Evolutionary conservation across 2,888 invertebrate genomes (phyloP).

Genomic region (Agrotis ipsilon): DNA sequence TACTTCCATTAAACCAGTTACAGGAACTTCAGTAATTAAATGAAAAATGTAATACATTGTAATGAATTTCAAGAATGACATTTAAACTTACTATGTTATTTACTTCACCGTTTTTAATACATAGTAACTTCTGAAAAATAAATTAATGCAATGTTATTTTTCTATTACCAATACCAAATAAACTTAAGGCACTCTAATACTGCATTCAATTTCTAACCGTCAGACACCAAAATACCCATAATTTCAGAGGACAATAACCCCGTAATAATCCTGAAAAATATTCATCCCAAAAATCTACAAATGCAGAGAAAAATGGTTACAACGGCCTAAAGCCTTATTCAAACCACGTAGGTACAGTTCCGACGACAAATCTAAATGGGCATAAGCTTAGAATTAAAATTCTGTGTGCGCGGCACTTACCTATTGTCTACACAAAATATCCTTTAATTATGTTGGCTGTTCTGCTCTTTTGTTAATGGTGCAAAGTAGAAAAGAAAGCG

Average conservation of each 20-base stretch:
- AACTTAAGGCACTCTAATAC: not conserved
- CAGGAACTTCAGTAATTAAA: too few species aligned
- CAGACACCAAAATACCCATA: not conserved
- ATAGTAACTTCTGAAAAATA: too few species aligned
- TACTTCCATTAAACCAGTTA: too few species aligned
- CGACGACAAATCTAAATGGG: constrained; percentile 83
- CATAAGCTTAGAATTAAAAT: constrained; percentile 86
- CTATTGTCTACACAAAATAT: constrained; percentile 88
- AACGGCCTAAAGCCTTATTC: constrained; percentile 68
- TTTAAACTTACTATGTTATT: too few species aligned
- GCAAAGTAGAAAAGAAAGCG: constrained; percentile 46
- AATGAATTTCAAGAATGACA: too few species aligned
- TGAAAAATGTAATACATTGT: too few species aligned
- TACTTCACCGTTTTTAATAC: too few species aligned
- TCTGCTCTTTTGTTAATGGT: constrained; percentile 71
- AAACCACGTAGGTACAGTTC: constrained; percentile 74
- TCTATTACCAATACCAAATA: not conserved
- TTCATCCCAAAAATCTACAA: constrained; percentile 45
- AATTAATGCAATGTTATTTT: too few species aligned
- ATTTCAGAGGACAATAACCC: constrained; percentile 27
- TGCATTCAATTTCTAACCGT: not conserved
- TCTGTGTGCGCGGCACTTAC: constrained; percentile 83
- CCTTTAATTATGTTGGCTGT: constrained; percentile 84
- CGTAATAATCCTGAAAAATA: constrained; percentile 35
- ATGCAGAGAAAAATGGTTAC: constrained; percentile 46